A percentile compares a stretch with the other conserved stretches of the same genome.
These are phyloP conservation scores for Coregonus suidteri DNA, from an alignment of 2,797 vertebrate genomes.

Conservation along the genomic window DNA sequence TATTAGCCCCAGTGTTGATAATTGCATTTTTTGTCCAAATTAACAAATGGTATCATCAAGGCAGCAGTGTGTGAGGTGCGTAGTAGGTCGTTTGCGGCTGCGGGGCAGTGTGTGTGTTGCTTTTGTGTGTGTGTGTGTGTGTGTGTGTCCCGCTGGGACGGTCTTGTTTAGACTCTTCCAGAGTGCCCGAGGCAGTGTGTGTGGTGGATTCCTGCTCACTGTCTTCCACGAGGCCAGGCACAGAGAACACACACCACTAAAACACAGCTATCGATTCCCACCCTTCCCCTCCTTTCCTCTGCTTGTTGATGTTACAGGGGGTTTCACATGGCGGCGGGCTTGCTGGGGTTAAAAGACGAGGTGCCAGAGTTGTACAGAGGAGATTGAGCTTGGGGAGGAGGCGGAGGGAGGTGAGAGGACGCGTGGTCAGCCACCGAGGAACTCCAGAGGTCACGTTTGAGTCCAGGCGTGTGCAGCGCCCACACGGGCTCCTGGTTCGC, in stretches of 20 bases:
- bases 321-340: constrained; percentile 44
- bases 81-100: constrained; percentile 86
- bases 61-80: constrained; percentile 63
- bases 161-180: constrained; percentile 88
- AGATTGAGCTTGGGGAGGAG: constrained; percentile 47
- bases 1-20: constrained; percentile 72
- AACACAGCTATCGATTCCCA: constrained; percentile 5
- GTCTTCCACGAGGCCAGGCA: constrained; percentile 65
- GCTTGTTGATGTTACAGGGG: constrained; percentile 29
- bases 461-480: too few relatives aligned
- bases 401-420: too few relatives aligned
- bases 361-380: constrained; percentile 40
- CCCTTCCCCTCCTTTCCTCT: neutral
- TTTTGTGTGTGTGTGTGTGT: constrained; percentile 22
- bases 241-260: constrained; percentile 54
- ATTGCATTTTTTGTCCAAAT: constrained; percentile 76
- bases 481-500: too few relatives aligned
- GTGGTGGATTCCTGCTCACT: constrained; percentile 83
- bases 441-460: too few relatives aligned
- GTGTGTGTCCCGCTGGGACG: constrained; percentile 80
- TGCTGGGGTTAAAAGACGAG: constrained; percentile 61
- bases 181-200: constrained; percentile 82
- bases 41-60: constrained; percentile 84
- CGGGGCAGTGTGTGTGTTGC: constrained; percentile 75
- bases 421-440: too few relatives aligned